phyloP scores from a whole-genome alignment of 37 sponge, comb jelly and placozoan species.

The Ephydatia muelleri region DNA sequence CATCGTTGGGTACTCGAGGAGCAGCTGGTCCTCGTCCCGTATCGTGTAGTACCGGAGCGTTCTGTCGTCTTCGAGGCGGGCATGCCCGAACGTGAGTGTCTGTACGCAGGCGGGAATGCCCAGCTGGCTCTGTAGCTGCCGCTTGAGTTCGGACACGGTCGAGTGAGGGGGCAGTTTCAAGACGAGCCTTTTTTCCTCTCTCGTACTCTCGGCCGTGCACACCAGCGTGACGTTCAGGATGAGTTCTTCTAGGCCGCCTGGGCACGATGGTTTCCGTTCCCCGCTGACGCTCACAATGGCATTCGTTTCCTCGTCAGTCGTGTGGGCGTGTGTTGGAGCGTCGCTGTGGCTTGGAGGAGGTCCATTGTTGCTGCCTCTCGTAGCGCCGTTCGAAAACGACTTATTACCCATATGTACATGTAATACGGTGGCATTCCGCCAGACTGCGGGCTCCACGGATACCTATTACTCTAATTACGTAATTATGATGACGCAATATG shows the following conservation, averaged over 20 bases:
- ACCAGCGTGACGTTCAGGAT: background rate
- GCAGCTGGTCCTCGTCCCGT: conserved; percentile 18
- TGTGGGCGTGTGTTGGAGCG: background rate
- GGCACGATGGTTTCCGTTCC: background rate
- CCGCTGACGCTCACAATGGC: background rate
- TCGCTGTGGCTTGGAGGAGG: background rate
- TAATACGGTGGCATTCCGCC: too few relatives aligned
- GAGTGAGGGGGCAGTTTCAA: background rate
- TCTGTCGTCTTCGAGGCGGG: background rate
- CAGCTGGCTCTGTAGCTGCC: conserved; percentile 12
- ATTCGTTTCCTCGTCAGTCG: background rate
- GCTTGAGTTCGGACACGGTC: conserved; percentile 23
- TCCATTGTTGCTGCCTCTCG: too few relatives aligned
- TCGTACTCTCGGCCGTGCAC: background rate
- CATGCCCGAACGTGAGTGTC: background rate
- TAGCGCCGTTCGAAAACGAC: too few relatives aligned
- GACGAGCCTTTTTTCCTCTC: background rate
- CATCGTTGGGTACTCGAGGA: conserved; percentile 10
- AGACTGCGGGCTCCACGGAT: too few relatives aligned
- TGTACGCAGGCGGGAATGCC: conserved; percentile 33
- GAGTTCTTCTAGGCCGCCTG: background rate
- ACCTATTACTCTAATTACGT: too few relatives aligned
- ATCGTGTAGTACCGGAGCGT: background rate
- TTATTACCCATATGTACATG: too few relatives aligned
- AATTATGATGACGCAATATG: too few relatives aligned